These are phyloP conservation scores for Macrobrachium nipponense DNA, from an alignment of 1,140 invertebrate genomes.

Conservation along the genomic window DNA sequence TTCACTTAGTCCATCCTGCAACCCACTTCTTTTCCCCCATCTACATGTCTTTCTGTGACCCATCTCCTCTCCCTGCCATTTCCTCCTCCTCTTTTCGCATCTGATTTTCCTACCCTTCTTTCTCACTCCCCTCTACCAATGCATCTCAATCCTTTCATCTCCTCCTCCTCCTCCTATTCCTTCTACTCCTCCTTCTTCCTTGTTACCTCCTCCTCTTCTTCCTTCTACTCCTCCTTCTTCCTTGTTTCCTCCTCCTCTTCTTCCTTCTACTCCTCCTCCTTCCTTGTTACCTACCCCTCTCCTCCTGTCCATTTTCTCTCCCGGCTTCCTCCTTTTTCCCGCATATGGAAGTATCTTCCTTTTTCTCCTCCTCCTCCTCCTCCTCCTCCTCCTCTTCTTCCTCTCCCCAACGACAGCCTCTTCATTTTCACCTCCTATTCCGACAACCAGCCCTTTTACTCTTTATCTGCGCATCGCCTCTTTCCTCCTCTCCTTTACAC, in stretches of 20 bases:
- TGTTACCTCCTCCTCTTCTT: not conserved
- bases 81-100: too few relatives aligned
- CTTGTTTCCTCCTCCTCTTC: not conserved
- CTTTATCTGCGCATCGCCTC: not conserved
- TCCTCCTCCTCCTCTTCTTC: not conserved
- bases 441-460: not conserved
- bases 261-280: too few relatives aligned
- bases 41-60: too few relatives aligned
- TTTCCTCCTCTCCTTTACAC: not conserved
- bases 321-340: too few relatives aligned
- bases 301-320: too few relatives aligned
- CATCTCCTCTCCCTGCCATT: too few relatives aligned
- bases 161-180: not conserved
- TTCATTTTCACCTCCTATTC: not conserved
- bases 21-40: too few relatives aligned
- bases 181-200: not conserved
- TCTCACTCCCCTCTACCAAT: too few relatives aligned
- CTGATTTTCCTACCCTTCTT: too few relatives aligned
- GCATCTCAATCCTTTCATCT: not conserved
- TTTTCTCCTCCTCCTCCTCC: not conserved
- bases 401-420: not conserved
- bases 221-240: not conserved
- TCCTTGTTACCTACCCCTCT: too few relatives aligned
- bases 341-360: too few relatives aligned
- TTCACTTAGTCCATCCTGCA: too few relatives aligned